Percentiles rank a stretch among this genome's conserved stretches.
These are phyloP conservation scores for Cephus sareptanus DNA, from an alignment of 2,888 invertebrate species.

Conservation along the genomic window DNA sequence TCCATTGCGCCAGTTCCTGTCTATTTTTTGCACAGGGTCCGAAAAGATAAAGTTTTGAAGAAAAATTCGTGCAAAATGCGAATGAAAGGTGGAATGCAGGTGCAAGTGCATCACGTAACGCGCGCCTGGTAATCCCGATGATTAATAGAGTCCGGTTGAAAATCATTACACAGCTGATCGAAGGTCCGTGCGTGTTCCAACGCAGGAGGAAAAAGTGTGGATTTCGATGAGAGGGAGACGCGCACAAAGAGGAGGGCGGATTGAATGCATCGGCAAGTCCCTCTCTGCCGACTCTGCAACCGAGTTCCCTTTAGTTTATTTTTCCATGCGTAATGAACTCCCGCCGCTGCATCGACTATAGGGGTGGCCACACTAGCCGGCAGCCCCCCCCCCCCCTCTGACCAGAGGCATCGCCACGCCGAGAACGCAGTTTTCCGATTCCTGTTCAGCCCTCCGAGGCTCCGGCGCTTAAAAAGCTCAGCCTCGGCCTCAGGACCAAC, in stretches of 20 bases:
- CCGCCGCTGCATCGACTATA: slow-evolving; percentile 33
- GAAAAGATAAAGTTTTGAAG: no score
- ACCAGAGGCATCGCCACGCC: slow-evolving; percentile 11
- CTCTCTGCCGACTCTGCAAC: slow-evolving; percentile 20
- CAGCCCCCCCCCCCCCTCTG: no score
- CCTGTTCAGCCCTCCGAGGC: not conserved
- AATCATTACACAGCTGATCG: slow-evolving; percentile 53
- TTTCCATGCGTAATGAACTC: slow-evolving; percentile 57
- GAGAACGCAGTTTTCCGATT: slow-evolving; percentile 36
- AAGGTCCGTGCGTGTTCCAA: slow-evolving; percentile 28
- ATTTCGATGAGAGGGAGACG: not conserved
- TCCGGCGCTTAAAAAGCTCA: no score
- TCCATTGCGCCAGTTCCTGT: no score
- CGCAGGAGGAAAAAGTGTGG: not conserved
- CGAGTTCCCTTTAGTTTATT: slow-evolving; percentile 49
- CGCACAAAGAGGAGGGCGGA: slow-evolving; percentile 2
- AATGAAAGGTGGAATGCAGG: no score
- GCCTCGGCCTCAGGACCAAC: no score
- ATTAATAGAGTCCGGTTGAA: slow-evolving; percentile 51
- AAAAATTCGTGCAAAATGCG: no score
- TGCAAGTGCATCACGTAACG: no score
- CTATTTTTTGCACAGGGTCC: no score
- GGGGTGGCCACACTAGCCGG: slow-evolving; percentile 14
- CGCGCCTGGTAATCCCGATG: slow-evolving; percentile 48
- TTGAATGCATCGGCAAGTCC: slow-evolving; percentile 7